phyloP scores from a whole-genome alignment of 2,888 invertebrate genomes.

The Drosophila quinaria region DNA sequence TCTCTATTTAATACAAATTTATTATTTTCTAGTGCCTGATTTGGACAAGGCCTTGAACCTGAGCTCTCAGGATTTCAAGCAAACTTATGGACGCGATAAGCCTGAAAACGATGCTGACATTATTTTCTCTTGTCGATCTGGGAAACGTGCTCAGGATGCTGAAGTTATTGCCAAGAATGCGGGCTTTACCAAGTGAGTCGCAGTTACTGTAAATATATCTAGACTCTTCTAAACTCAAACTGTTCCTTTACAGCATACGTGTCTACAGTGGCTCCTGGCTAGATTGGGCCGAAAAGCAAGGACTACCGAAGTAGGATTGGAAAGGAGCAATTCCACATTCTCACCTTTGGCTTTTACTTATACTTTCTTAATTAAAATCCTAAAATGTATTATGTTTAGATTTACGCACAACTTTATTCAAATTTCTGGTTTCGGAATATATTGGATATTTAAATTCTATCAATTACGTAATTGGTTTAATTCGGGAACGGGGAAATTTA shows the following conservation, averaged over 20 bases:
- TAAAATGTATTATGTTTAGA: conserved; percentile 12
- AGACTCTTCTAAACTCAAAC: not conserved
- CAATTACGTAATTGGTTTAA: not conserved
- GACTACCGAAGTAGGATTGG: conserved; percentile 29
- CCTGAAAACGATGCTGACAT: conserved; percentile 53
- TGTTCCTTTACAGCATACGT: conserved; percentile 35
- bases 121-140: conserved; percentile 66
- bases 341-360: conserved; percentile 8
- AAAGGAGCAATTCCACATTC: not conserved
- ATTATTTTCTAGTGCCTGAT: conserved; percentile 45
- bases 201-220: not conserved
- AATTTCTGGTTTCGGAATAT: conserved; percentile 48
- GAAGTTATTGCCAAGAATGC: conserved; percentile 48
- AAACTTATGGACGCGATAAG: conserved; percentile 50
- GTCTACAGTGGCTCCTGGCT: conserved; percentile 69
- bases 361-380: conserved; percentile 3
- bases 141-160: conserved; percentile 52
- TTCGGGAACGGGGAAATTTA: not conserved
- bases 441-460: conserved; percentile 27
- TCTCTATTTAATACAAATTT: not conserved
- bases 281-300: conserved; percentile 68
- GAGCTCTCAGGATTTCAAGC: conserved; percentile 35
- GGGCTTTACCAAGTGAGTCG: conserved; percentile 58
- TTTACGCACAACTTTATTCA: conserved; percentile 3
- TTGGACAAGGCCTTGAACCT: conserved; percentile 46